Evolutionary conservation across 2,888 invertebrate genomes (phyloP).

Genomic region (Enchytraeus crypticus): DNA sequence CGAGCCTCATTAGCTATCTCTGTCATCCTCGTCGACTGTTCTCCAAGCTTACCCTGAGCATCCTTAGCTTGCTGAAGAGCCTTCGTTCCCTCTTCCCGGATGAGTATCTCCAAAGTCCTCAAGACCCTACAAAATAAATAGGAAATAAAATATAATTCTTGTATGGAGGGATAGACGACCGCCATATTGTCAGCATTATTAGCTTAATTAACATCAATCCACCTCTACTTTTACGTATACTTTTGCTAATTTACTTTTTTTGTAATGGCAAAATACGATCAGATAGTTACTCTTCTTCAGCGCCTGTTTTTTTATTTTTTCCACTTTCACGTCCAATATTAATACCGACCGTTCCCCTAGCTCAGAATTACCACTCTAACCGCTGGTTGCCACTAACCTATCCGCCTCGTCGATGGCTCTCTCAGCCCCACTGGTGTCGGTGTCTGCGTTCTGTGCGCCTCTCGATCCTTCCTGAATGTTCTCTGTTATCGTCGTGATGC

Average conservation of each 20-base stretch:
- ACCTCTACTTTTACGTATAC: too few relatives aligned
- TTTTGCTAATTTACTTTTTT: too few relatives aligned
- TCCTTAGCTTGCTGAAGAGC: conserved; percentile 68
- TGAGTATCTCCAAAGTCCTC: conserved; percentile 47
- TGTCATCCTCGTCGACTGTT: conserved; percentile 84
- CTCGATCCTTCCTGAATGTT: neutral
- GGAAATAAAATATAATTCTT: too few relatives aligned
- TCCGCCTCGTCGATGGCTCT: conserved; percentile 1
- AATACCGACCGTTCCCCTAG: too few relatives aligned
- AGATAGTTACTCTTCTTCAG: too few relatives aligned
- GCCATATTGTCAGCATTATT: neutral
- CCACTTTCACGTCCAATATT: too few relatives aligned
- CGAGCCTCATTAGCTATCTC: conserved; percentile 81
- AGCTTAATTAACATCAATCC: neutral
- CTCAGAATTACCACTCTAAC: too few relatives aligned
- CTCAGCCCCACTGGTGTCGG: conserved; percentile 10
- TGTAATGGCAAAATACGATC: too few relatives aligned
- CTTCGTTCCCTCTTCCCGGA: conserved; percentile 72
- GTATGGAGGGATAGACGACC: too few relatives aligned
- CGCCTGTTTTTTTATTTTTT: too few relatives aligned
- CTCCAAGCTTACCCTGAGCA: conserved; percentile 57
- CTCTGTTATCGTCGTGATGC: neutral
- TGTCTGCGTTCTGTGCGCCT: conserved; percentile 3
- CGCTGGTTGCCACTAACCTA: too few relatives aligned
- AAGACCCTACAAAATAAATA: too few relatives aligned